These are phyloP conservation scores for Crossaster papposus DNA, from an alignment of 53 echinoderm and acorn worm genomes.

Conservation along the genomic window DNA sequence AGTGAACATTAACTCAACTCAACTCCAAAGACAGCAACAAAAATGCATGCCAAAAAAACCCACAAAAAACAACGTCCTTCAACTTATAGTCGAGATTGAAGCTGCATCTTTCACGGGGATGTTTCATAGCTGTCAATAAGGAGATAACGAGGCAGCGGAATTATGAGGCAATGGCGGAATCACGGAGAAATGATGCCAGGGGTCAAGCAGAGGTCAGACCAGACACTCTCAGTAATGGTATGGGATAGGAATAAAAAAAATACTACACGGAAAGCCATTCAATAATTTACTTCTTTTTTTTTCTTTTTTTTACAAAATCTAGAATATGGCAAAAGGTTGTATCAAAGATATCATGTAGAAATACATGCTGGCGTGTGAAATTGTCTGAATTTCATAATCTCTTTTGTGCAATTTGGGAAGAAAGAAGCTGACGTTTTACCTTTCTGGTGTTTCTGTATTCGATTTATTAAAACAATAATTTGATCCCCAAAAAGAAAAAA, in stretches of 20 bases:
- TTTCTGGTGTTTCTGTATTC: no score
- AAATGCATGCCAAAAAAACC: background rate
- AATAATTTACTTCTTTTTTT: background rate
- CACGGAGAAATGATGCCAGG: slow-evolving; percentile 13
- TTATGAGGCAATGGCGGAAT: no score
- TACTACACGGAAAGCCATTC: background rate
- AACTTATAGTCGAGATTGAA: background rate
- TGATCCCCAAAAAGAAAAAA: no score
- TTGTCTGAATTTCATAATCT: no score
- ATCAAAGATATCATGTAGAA: no score
- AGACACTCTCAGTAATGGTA: background rate
- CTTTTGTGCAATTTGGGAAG: no score
- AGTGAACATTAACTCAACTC: no score
- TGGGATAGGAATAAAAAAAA: background rate
- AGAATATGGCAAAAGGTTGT: background rate
- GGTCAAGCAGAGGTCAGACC: background rate
- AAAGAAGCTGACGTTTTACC: no score
- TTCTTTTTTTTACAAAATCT: background rate
- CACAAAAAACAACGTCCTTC: background rate
- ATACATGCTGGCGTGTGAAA: no score
- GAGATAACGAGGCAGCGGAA: slow-evolving; percentile 31
- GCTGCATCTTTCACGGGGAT: background rate
- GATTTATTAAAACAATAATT: no score
- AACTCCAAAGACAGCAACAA: no score
- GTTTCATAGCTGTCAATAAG: slow-evolving; percentile 53